Base-by-base conservation (phyloP, 92 coral and sea anemone species). In the Zoanthus sociatus region DNA sequence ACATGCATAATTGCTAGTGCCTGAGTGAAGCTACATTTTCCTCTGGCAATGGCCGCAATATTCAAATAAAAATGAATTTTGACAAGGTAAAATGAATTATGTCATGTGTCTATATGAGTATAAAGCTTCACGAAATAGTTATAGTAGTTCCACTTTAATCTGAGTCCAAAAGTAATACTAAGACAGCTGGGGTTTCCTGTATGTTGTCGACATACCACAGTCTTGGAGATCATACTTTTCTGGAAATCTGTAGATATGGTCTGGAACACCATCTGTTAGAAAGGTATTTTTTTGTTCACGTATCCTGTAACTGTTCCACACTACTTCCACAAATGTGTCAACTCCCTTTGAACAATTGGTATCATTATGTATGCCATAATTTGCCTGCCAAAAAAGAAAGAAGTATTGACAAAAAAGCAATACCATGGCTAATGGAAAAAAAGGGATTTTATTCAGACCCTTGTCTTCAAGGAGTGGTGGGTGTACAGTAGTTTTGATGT, bases 231-330 rank as follows among this genome's bases (percentile, higher is more conserved):
- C 50, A 70, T 70, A 70, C 75, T 70, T 70, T 33, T 70, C 75
- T 70, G 75, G 75, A 70, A 48, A 70, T 70, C 46, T 70, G 75
- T 70, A 70, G 48, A 70, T 70, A 70, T 70, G 50, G n/a, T 70
- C 75, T 70, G 75, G 75, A 70, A 70, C 46, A 33, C 75, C 75
- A 70, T 33, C 75, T 70, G 75, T 48, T 33, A 70, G 47, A 70
- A 70, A 70, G 20, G 75, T 70, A 70, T 70, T 5, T 33, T 70
- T 70, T 33, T 70, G 75, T 33, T 70, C 75, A 33, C 75, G 75
- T 33, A 70, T 70, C 75, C 75, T 70, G 50, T 70, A 48, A 70
- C 48, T 33, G 75, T 70, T 70, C 75, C 75, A 70, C 50, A 70
- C 75, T 8, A 70, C 50, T 70, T 70, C 75, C 48, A 70, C 50